Percentiles rank a stretch among this genome's conserved stretches.
These are phyloP conservation scores for Watsonalla cultraria DNA, from an alignment of 2,888 invertebrate genomes.

Conservation along the genomic window DNA sequence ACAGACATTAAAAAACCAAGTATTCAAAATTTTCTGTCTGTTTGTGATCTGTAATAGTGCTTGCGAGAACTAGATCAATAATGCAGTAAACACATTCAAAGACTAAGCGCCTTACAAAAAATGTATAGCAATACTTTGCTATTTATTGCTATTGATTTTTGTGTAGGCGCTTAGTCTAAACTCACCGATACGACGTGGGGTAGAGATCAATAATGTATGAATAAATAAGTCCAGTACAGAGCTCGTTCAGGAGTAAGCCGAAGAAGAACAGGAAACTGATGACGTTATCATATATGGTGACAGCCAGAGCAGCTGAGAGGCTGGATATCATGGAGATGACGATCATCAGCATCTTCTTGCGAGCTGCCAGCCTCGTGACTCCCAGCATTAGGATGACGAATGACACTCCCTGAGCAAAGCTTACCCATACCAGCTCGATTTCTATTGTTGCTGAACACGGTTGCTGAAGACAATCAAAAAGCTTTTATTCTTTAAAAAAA, in stretches of 20 bases:
- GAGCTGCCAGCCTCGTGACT: constrained; percentile 29
- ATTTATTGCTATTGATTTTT: too few relatives aligned
- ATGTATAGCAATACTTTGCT: too few relatives aligned
- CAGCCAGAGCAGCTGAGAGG: constrained; percentile 23
- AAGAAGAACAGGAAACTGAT: constrained; percentile 37
- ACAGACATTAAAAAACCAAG: too few relatives aligned
- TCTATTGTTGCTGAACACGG: constrained; percentile 23
- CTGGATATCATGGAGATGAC: constrained; percentile 23
- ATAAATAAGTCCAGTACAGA: constrained; percentile 36
- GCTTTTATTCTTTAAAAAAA: too few relatives aligned
- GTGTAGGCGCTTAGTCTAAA: not conserved
- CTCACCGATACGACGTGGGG: constrained; percentile 46
- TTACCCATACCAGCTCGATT: constrained; percentile 21
- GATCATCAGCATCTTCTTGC: constrained; percentile 31
- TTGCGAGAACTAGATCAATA: too few relatives aligned
- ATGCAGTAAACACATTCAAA: too few relatives aligned
- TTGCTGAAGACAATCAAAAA: constrained; percentile 8
- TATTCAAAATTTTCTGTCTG: too few relatives aligned
- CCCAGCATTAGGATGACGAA: constrained; percentile 30
- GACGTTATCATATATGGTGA: constrained; percentile 25
- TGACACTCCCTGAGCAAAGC: constrained; percentile 23
- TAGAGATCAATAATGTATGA: constrained; percentile 46
- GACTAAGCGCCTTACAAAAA: too few relatives aligned
- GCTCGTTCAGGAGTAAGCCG: constrained; percentile 27
- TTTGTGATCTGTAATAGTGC: too few relatives aligned